Evolutionary conservation across 2,797 vertebrate species (phyloP).

Genomic region (Orestias chungarensis): DNA sequence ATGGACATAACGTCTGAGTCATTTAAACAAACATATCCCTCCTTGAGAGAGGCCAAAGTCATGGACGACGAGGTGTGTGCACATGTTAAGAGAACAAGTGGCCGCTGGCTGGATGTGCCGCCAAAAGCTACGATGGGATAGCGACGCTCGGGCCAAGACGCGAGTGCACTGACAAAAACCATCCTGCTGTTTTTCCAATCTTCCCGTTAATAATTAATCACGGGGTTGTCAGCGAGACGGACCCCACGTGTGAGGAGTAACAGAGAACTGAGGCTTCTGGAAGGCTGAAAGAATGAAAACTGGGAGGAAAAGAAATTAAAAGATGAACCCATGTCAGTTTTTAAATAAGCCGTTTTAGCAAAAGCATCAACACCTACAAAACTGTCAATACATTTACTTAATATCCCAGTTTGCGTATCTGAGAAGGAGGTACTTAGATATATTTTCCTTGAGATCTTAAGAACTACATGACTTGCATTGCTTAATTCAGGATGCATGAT

Average conservation of each 20-base stretch:
- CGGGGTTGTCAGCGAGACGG: conserved; percentile 38
- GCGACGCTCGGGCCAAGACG: conserved; percentile 8
- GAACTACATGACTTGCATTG: too few species aligned
- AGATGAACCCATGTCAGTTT: background rate
- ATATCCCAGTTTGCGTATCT: background rate
- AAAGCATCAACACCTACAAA: background rate
- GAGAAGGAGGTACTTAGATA: too few species aligned
- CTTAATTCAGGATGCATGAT: too few species aligned
- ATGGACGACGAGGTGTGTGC: conserved; percentile 13
- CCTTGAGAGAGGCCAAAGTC: conserved; percentile 27
- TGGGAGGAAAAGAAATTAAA: background rate
- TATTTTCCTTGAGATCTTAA: too few species aligned
- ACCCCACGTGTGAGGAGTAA: conserved; percentile 29
- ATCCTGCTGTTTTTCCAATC: conserved; percentile 33
- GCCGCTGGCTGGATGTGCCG: conserved; percentile 35
- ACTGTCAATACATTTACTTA: background rate
- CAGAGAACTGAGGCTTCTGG: conserved; percentile 22
- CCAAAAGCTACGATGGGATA: conserved; percentile 22
- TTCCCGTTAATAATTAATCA: conserved; percentile 61
- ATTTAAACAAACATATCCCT: conserved; percentile 64
- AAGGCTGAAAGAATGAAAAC: background rate
- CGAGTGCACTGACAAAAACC: conserved; percentile 27
- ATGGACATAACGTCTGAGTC: conserved; percentile 50
- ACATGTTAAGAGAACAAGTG: conserved; percentile 14
- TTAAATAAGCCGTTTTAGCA: background rate